Base-by-base conservation (phyloP, 2,888 invertebrate species). In the Monopis laevigella region DNA sequence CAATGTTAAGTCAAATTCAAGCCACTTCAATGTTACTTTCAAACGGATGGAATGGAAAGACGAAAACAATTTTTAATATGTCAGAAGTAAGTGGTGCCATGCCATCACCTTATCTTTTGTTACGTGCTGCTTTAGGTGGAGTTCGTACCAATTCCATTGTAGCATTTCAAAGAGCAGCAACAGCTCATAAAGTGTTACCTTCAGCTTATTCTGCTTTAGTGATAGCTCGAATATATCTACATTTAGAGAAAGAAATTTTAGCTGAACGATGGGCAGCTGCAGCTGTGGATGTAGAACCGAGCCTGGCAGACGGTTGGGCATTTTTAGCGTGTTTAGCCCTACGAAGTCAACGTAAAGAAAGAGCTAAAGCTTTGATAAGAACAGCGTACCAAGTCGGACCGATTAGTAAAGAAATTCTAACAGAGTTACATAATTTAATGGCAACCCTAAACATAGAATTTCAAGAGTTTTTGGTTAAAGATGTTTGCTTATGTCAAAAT, bases 231-330 rank as follows among this genome's bases (percentile, higher is more conserved):
- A 60, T 74, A 46, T 73, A 71, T 48, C 54, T 43, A 2, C 57
- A 47, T 42, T 43, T 69, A 42, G 58, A 56, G 1, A 65, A 74
- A 16, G 54, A 58, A n/a, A 45, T 45, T 16, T 51, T 65, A 39
- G 69, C 78, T 7, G 65, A 72, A 45, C 65, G 72, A 7, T 80
- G 80, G 80, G 62, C 63, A 3, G 58, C 73, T 1, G 65, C 50
- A 27, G 69, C 78, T 27, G 73, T 78, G 0, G 69, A 70, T 41
- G 43, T 54, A 14, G 80, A 78, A 45, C 74, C 78, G 1, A 49
- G 63, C 17, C 51, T 78, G 18, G 59, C 78, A 2, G 74, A 80
- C 50, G 80, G 65, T 0, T 80, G 80, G 80, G 75, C 72, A 2
- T 52, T 72, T 45, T 48, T 80, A 45, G 63, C 67, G n/a, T 36